Percentiles rank a stretch among this genome's conserved stretches.
These are phyloP conservation scores for Orycteropus afer DNA, from an alignment of 2,113 vertebrate genomes.

Conservation along the genomic window DNA sequence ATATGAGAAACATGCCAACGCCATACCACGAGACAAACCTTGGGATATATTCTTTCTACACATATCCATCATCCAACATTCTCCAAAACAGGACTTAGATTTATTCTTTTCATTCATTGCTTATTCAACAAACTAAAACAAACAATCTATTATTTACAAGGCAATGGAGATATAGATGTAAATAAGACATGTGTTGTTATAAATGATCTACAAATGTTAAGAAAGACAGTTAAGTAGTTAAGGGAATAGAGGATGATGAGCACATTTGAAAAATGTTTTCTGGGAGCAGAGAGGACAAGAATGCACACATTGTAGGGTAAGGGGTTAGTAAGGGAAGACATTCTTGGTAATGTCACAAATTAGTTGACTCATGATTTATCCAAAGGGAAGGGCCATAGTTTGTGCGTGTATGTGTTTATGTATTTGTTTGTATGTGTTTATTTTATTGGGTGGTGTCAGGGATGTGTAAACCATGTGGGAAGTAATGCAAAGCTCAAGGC, in stretches of 20 bases:
- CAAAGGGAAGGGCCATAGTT: not conserved
- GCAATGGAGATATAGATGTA: not conserved
- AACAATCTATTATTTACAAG: not conserved
- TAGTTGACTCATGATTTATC: not conserved
- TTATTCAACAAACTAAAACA: not conserved
- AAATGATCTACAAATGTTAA: not conserved
- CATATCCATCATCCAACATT: not conserved
- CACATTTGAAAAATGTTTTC: not conserved
- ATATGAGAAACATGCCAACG: not conserved
- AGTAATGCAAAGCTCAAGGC: not conserved
- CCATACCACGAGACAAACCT: not conserved
- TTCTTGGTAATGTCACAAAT: not conserved
- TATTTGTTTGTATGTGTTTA: too few relatives aligned
- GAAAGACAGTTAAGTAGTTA: not conserved
- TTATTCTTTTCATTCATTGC: not conserved
- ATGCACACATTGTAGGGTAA: fast-evolving
- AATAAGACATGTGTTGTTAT: not conserved
- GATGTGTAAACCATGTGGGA: not conserved
- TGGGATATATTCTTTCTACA: not conserved
- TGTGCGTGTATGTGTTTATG: too few relatives aligned
- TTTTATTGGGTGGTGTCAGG: not conserved
- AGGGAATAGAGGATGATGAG: fast-evolving
- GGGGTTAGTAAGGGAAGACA: not conserved
- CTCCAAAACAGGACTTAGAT: not conserved
- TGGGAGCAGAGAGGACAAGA: not conserved